Percentiles rank a stretch among this genome's conserved stretches.
phyloP scores from a whole-genome alignment of 2,113 vertebrate species.

The Spermophilus dauricus region DNA sequence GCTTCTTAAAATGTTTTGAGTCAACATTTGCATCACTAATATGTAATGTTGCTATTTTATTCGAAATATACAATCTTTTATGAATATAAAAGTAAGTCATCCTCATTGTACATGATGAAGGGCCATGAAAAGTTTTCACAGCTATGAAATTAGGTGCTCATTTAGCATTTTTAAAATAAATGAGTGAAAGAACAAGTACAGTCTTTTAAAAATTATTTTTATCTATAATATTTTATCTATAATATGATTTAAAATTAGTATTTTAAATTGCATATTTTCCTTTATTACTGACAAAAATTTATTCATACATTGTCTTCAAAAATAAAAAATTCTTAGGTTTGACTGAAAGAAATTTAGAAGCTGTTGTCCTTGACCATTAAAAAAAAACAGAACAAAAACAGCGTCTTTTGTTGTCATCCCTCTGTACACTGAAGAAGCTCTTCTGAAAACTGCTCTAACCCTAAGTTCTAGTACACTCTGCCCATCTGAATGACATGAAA shows the following conservation, averaged over 20 bases:
- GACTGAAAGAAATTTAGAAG: not conserved
- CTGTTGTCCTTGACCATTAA: not conserved
- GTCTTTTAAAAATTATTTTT: not conserved
- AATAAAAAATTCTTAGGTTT: not conserved
- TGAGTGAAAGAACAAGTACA: not conserved
- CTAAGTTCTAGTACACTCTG: too few relatives aligned
- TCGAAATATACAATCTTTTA: not conserved
- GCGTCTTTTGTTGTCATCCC: too few relatives aligned
- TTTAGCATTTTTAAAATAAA: not conserved
- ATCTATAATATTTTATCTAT: not conserved
- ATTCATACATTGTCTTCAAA: not conserved
- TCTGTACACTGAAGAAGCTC: not conserved
- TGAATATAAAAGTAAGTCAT: not conserved
- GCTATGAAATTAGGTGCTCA: not conserved
- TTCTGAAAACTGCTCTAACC: rapidly evolving
- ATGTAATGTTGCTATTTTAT: not conserved
- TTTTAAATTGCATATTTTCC: not conserved
- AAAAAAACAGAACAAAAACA: not conserved
- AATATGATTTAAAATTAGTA: too few relatives aligned
- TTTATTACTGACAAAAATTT: not conserved
- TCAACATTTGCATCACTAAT: not conserved
- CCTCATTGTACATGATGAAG: not conserved
- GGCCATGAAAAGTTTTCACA: not conserved
- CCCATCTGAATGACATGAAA: not conserved
- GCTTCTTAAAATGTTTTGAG: not conserved